Evolutionary conservation across 2,888 invertebrate species (phyloP), one percentile per base, ranked within the genome.

Genomic region (Tinea pellionella): DNA sequence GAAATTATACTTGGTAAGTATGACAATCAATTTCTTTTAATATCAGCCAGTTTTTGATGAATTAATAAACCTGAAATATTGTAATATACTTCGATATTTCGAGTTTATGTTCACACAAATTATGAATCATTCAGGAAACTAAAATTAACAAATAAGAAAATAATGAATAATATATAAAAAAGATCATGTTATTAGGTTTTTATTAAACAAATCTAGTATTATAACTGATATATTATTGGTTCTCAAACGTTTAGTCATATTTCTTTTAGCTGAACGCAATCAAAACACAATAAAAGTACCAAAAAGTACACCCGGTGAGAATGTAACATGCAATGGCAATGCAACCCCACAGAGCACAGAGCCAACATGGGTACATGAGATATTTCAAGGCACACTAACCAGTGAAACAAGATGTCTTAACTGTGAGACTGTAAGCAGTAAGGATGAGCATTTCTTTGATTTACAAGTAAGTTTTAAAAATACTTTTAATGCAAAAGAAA

Each of bases 321-420:
- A 71, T 62, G 77, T 84, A 32, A 77, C 78, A 1, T 84, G 85
- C 64, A 85, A 85, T 61, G 87, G 86, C 12, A 76, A 68, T 0
- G 64, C 73, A 24, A 64, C 74, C 24, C 79, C 81, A 0, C 77
- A 92, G 67, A 81, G 85, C 77, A 86, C 93, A 0, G 97, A 97
- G 71, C 96, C 97, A 59, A 99, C 99, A 0, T 99, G 99, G 99
- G 98, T 99, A 63, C 99, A 99, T 77, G 99, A 99, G 86, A 98
- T 99, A 76, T 99, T 99, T 88, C 99, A 99, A 88, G 99, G 99
- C 65, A 99, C 99, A 60, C 90, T 99, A 64, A 99, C 99, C 2
- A 99, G 99, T 79, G 99, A 99, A 89, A 99, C 99, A 1, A 90
- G 98, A 69, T 99, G 99, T 89, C 92, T 99, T 68, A 99, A 99